Evolutionary conservation across 2,797 vertebrate species (phyloP).

Genomic region (Discoglossus pictus): DNA sequence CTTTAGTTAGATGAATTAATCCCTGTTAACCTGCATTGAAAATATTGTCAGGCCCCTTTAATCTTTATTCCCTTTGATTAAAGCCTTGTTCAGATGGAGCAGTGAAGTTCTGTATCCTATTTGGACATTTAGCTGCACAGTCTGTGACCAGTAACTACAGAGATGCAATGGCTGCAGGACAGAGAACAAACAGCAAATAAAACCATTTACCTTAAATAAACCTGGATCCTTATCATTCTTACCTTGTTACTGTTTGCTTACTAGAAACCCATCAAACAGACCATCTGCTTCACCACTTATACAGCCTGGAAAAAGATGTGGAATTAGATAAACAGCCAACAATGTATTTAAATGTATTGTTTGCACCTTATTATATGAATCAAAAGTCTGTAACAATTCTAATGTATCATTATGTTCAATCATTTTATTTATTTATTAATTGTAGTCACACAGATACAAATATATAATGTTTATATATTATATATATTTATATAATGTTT

Average conservation of each 20-base stretch:
- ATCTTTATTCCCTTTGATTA: slow-evolving; percentile 35
- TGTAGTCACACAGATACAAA: no score
- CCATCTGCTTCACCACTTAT: slow-evolving; percentile 12
- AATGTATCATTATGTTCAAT: no score
- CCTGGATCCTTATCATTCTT: background rate
- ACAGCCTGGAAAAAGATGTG: background rate
- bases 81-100: background rate
- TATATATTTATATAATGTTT: no score
- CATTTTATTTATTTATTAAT: no score
- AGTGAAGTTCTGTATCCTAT: background rate
- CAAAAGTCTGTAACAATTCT: no score
- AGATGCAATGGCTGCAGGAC: background rate
- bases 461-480: no score
- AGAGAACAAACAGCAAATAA: background rate
- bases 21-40: slow-evolving; percentile 47
- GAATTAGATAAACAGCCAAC: background rate
- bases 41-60: slow-evolving; percentile 38
- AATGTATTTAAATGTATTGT: no score
- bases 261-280: background rate
- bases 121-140: background rate
- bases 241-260: slow-evolving; percentile 9
- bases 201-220: slow-evolving; percentile 9
- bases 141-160: background rate
- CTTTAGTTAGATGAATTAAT: slow-evolving; percentile 61
- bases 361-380: no score